Evolutionary conservation across 2,113 vertebrate genomes (phyloP).

Genomic region (Phalacrocorax pelagicus): DNA sequence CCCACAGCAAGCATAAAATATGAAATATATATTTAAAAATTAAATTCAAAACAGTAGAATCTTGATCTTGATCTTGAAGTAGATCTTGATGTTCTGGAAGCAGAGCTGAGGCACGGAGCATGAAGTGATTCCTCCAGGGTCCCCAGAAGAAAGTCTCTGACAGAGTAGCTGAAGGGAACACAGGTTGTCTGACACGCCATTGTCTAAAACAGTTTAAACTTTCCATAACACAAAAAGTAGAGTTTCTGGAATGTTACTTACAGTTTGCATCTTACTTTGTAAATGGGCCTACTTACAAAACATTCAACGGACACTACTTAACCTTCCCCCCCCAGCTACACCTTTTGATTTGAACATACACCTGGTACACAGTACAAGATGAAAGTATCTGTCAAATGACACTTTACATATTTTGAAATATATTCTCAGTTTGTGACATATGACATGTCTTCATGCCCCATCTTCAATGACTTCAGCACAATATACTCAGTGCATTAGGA

Average conservation of each 20-base stretch:
- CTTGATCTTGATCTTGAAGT: background rate
- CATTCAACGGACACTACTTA: background rate
- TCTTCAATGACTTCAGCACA: background rate
- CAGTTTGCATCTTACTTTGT: background rate
- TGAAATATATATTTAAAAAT: background rate
- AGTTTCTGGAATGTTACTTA: background rate
- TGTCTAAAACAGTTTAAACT: background rate
- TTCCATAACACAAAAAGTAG: background rate
- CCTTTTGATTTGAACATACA: background rate
- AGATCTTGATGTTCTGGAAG: background rate
- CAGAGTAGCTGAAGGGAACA: background rate
- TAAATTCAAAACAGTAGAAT: background rate
- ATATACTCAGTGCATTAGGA: background rate
- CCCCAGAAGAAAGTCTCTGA: background rate
- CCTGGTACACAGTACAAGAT: background rate
- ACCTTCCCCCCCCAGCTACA: background rate
- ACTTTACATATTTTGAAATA: background rate
- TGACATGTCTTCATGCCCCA: background rate
- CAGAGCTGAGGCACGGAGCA: accelerated
- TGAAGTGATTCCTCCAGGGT: background rate
- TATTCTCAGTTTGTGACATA: background rate
- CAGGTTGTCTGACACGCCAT: background rate
- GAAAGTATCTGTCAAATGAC: background rate
- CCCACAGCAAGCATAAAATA: background rate
- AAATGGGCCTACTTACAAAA: background rate